phyloP scores from a whole-genome alignment of 1,140 invertebrate genomes.

The Ylistrum balloti region DNA sequence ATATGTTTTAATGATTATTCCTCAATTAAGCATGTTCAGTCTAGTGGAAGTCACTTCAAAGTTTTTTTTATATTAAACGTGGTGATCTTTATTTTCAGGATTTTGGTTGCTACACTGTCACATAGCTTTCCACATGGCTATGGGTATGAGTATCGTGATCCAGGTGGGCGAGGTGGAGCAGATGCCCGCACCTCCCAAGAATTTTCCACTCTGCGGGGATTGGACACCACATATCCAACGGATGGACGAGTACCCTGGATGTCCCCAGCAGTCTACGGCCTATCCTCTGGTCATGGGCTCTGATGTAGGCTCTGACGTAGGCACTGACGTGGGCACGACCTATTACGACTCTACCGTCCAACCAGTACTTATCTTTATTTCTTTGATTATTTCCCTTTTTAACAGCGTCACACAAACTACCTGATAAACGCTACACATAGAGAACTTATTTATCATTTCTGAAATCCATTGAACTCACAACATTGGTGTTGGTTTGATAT shows the following conservation, averaged over 20 bases:
- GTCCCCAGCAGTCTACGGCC: background rate
- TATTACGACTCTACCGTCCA: conserved; percentile 1
- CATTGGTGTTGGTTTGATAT: too few species aligned
- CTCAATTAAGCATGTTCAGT: too few species aligned
- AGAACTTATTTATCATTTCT: too few species aligned
- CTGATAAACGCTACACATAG: too few species aligned
- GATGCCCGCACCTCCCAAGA: conserved; percentile 62
- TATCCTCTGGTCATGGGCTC: background rate
- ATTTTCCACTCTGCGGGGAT: conserved; percentile 71
- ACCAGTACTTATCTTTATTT: conserved; percentile 16
- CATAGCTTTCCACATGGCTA: conserved; percentile 74
- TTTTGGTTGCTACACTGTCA: conserved; percentile 78
- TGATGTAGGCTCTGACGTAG: too few species aligned
- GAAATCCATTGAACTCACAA: too few species aligned
- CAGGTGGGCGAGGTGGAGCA: conserved; percentile 67
- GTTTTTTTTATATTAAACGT: too few species aligned
- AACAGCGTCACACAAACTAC: too few species aligned
- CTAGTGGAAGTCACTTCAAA: too few species aligned
- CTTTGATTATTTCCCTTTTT: background rate
- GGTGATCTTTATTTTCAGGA: conserved; percentile 53
- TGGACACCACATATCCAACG: conserved; percentile 59
- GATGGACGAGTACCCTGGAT: background rate
- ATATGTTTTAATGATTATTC: too few species aligned
- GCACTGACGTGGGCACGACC: background rate
- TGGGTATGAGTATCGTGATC: conserved; percentile 74